These are phyloP conservation scores for Melitaea athalia DNA, from an alignment of 2,888 invertebrate species.

Conservation along the genomic window DNA sequence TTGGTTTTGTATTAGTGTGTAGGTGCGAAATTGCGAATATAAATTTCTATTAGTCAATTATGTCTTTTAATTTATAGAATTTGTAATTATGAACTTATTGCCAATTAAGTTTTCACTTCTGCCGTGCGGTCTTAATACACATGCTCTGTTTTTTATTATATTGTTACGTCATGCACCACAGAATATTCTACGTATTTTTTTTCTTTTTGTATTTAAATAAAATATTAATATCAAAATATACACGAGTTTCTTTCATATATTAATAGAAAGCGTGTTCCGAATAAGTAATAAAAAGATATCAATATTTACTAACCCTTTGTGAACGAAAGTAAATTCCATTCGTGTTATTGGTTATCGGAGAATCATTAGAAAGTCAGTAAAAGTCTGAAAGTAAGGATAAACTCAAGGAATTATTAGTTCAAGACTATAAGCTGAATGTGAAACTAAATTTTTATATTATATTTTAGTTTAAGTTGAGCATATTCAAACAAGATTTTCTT, in stretches of 20 bases:
- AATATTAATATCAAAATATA: not conserved
- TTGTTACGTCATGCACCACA: too few relatives aligned
- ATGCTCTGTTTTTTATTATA: too few relatives aligned
- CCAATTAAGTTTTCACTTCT: too few relatives aligned
- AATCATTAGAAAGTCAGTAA: conserved; percentile 20
- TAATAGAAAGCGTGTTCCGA: conserved; percentile 3
- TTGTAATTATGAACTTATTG: too few relatives aligned
- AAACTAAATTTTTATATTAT: too few relatives aligned
- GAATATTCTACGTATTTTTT: not conserved
- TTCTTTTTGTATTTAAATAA: not conserved
- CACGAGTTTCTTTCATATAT: not conserved
- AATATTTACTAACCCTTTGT: conserved; percentile 8
- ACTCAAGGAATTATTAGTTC: not conserved
- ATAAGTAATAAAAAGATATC: not conserved
- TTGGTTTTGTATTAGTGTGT: too few relatives aligned
- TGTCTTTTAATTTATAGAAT: too few relatives aligned
- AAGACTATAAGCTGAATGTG: not conserved
- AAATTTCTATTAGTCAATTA: too few relatives aligned
- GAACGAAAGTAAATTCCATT: conserved; percentile 11
- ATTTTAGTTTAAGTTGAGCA: too few relatives aligned
- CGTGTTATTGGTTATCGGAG: conserved; percentile 10
- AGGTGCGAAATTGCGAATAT: too few relatives aligned
- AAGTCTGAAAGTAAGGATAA: conserved; percentile 11
- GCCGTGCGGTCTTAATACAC: too few relatives aligned
- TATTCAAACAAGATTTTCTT: too few relatives aligned